phyloP scores from a whole-genome alignment of 2,888 invertebrate genomes.

The Coecobrya sp. region DNA sequence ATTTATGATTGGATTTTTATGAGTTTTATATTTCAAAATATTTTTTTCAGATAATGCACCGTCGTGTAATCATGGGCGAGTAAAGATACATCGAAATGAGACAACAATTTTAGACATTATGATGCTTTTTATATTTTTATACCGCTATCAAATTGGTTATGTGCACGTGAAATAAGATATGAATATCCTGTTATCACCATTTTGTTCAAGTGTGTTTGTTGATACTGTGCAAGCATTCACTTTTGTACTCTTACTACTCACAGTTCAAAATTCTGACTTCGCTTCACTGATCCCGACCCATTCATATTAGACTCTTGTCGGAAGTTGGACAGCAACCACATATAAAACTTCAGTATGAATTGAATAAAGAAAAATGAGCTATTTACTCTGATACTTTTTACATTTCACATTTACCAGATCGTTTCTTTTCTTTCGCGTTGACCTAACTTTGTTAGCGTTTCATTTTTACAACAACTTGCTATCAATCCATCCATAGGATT shows the following conservation, averaged over 20 bases:
- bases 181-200: too few relatives aligned
- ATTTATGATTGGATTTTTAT: too few relatives aligned
- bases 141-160: too few relatives aligned
- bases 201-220: too few relatives aligned
- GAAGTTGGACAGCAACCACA: not conserved
- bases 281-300: conserved; percentile 58
- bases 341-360: conserved; percentile 33
- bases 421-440: not conserved
- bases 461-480: conserved; percentile 46
- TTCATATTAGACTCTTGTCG: conserved; percentile 61
- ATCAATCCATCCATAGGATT: conserved; percentile 17
- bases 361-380: conserved; percentile 69
- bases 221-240: too few relatives aligned
- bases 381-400: conserved; percentile 39
- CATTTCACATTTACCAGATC: conserved; percentile 38
- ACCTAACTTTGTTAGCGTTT: conserved; percentile 54
- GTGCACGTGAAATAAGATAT: too few relatives aligned
- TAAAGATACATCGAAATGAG: too few relatives aligned
- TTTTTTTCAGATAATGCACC: too few relatives aligned
- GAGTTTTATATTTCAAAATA: too few relatives aligned
- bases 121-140: too few relatives aligned
- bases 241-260: not conserved
- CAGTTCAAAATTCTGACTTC: conserved; percentile 45
- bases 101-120: too few relatives aligned
- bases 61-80: too few relatives aligned